phyloP scores from a whole-genome alignment of 2,888 invertebrate species.

The Troides helena region DNA sequence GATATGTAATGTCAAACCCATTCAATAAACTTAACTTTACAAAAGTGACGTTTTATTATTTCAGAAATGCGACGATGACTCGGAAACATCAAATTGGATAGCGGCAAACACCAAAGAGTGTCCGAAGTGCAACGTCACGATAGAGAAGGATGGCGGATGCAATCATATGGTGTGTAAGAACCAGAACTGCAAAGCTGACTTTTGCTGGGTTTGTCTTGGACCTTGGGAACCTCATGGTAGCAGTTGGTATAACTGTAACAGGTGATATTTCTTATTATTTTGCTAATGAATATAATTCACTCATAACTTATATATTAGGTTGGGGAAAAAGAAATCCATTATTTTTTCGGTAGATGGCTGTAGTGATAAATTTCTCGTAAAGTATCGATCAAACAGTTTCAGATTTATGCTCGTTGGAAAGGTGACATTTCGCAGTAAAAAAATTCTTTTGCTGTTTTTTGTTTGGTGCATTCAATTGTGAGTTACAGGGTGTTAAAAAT shows the following conservation, averaged over 20 bases:
- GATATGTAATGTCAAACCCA: neutral
- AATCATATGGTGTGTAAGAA: constrained; percentile 99
- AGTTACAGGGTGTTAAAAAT: no score
- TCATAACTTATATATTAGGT: no score
- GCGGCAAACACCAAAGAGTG: constrained; percentile 99
- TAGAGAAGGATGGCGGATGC: constrained; percentile 98
- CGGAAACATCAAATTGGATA: constrained; percentile 99
- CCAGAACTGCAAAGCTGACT: constrained; percentile 98
- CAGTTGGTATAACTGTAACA: constrained; percentile 99
- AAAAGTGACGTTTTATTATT: neutral
- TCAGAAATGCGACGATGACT: constrained; percentile 97
- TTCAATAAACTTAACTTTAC: neutral
- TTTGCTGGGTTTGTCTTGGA: constrained; percentile 99
- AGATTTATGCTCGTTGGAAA: no score
- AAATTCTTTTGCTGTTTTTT: no score
- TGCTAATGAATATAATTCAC: neutral
- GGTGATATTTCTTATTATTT: constrained; percentile 59
- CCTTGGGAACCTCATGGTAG: constrained; percentile 99
- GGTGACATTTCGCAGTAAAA: no score
- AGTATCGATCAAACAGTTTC: no score
- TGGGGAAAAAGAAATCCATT: no score
- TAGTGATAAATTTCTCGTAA: no score
- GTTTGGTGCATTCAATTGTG: no score
- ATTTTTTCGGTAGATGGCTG: no score
- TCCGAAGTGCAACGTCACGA: constrained; percentile 98